These are phyloP conservation scores for Ameiurus melas DNA, from an alignment of 2,113 vertebrate genomes.

Conservation along the genomic window DNA sequence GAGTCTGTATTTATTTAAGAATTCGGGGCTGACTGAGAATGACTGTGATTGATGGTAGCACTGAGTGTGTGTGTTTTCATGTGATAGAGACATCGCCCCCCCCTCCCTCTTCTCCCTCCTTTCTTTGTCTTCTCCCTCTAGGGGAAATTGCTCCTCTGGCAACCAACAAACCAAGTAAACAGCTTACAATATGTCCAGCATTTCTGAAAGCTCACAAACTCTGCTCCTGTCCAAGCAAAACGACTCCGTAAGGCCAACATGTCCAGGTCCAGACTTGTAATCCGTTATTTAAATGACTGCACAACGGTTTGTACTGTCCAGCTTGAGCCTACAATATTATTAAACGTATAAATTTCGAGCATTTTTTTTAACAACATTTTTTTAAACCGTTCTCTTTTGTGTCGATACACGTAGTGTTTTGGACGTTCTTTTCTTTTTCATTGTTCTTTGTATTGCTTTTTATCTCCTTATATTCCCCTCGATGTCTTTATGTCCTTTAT, in stretches of 20 bases:
- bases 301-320: neutral
- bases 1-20: slow-evolving; percentile 30
- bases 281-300: neutral
- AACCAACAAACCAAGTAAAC: slow-evolving; percentile 72
- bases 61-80: slow-evolving; percentile 63
- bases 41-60: slow-evolving; percentile 55
- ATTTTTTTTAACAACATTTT: too few relatives aligned
- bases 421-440: neutral
- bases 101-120: slow-evolving; percentile 63
- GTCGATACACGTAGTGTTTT: neutral
- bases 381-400: neutral
- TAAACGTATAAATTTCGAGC: neutral
- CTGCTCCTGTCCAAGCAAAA: slow-evolving; percentile 12
- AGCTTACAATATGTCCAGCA: slow-evolving; percentile 65
- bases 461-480: neutral
- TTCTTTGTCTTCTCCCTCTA: slow-evolving; percentile 71
- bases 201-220: slow-evolving; percentile 57
- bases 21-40: slow-evolving; percentile 29
- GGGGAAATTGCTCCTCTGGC: slow-evolving; percentile 67
- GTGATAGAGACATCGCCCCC: slow-evolving; percentile 69
- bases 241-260: neutral
- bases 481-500: neutral
- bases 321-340: neutral
- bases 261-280: neutral
- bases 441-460: neutral